These are phyloP conservation scores for Pangasianodon gigas DNA, from an alignment of 2,113 vertebrate genomes.

Conservation along the genomic window DNA sequence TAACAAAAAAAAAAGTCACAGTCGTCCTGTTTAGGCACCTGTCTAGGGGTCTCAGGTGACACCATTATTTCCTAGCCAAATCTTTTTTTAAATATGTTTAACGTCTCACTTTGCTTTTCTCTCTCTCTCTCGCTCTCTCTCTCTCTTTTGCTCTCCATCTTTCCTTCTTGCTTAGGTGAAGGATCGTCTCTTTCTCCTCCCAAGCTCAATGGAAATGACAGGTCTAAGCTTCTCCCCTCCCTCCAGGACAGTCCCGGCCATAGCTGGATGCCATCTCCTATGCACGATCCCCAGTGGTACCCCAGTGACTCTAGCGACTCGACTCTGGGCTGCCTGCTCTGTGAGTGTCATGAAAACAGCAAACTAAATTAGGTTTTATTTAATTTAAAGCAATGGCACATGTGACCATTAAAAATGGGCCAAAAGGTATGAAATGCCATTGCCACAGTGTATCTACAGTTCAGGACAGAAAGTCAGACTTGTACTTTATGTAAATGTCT, in stretches of 20 bases:
- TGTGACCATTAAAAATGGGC: neutral
- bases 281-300: conserved; percentile 98
- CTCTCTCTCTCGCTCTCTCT: neutral
- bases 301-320: conserved; percentile 94
- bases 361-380: neutral
- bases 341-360: conserved; percentile 72
- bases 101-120: neutral
- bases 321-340: conserved; percentile 91
- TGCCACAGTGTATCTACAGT: neutral
- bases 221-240: conserved; percentile 88
- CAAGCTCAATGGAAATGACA: conserved; percentile 86
- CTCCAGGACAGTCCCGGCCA: conserved; percentile 88
- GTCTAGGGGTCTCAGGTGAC: neutral
- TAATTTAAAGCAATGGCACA: neutral
- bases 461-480: neutral
- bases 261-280: conserved; percentile 94
- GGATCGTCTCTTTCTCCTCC: conserved; percentile 88
- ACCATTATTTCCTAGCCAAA: neutral
- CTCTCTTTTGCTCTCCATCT: too few relatives aligned
- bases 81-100: neutral
- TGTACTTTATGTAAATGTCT: neutral
- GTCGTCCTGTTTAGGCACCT: neutral
- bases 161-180: conserved; percentile 74
- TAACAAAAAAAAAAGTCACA: too few relatives aligned
- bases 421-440: neutral